Evolutionary conservation across 2,888 invertebrate species (phyloP), one percentile per base, ranked within the genome.

Genomic region (Loripinus fragilis): DNA sequence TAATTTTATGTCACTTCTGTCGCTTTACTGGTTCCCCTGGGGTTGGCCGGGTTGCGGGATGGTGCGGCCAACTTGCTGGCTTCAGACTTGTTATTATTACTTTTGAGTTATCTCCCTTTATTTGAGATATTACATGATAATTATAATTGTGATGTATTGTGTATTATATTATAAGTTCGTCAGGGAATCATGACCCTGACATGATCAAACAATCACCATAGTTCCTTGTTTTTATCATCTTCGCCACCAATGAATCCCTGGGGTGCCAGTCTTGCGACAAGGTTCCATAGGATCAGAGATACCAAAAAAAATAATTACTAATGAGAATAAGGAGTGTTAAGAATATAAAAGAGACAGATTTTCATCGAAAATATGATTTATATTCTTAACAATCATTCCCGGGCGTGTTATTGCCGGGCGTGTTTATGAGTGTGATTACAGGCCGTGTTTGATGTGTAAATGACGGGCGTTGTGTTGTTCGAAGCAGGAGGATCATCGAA

Each of bases 41-140:
- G 52, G 52, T 52, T 52, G 52, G 52, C 52, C 52, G 52, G 52
- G 5, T 23, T 12, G 52, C 25, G 52, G 52, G 52, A 23, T 52
- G 25, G 52, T 52, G 52, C 52, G 52, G 52, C 52, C 52, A 52
- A 52, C 52, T 52, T 52, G 23, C 25, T 52, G 52, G 52, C 52
- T 52, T 52, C 52, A 25, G 52, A 52, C 52, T 52, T 52, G 52
- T 52, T 25, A 52, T 23, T 52, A 52, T 52, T 25, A 52, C 52
- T 52, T 52, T 52, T 52, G 52, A 52, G 52, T 52, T 52, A 52
- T 52, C 52, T 52, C 23, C 25, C 52, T 52, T 52, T 25, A 23
- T 25, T 25, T 23, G 23, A 52, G 23, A 23, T 52, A 10, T 10
- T n/a, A n/a, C 23, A 52, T 52, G 25, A 52, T 52, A n/a, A 25